Base-by-base conservation (phyloP, 2,797 vertebrate genomes). In the Galaxias olidus region DNA sequence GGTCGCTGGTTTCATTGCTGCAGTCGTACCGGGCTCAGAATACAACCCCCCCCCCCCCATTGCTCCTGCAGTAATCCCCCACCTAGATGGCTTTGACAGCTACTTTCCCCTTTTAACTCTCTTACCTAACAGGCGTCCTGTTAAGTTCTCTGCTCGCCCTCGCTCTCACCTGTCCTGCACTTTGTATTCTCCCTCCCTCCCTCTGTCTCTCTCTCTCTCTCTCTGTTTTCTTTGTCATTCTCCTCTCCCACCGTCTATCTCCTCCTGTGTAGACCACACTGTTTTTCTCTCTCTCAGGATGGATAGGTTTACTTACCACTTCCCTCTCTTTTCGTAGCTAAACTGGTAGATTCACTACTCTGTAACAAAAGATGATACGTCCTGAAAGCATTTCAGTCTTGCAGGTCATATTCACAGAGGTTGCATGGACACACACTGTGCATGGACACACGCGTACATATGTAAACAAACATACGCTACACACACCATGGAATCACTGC, bases 61-160 rank as follows among this genome's bases (percentile, higher is more conserved):
- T 4, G 49, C 10, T 20, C 17, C 19, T 13, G 44, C 17, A 3
- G 12, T 66, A 45, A 59, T 66, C 65, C 42, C 9, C 41, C 6
- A 17, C 41, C 18, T 18, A 19, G 14, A 11, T 40, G 72, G 72
- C 75, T 80, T 67, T 49, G 59, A 63, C 71, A 63, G 73, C 71
- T 51, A 76, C 76, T 78, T 75, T 72, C 75, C 69, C 67, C 71
- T 75, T 73, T 71, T 66, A 72, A 58, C 65, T 61, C 51, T 47
- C 64, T 63, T 68, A 63, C 63, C 72, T 75, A 72, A 64, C 60
- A 52, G 13, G 18, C 43, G 19, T 2, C 17, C 51, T 45, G 46
- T 30, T 61, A 30, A 61, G 48, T 61, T 40, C 59, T 47, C 15
- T 30, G 20, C 20, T 30, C 4, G 15, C 30, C 30, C 30, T 30